Percentiles rank a stretch among this genome's conserved stretches.
Evolutionary conservation across 2,888 invertebrate genomes (phyloP).

Genomic region (Melinaea menophilus): DNA sequence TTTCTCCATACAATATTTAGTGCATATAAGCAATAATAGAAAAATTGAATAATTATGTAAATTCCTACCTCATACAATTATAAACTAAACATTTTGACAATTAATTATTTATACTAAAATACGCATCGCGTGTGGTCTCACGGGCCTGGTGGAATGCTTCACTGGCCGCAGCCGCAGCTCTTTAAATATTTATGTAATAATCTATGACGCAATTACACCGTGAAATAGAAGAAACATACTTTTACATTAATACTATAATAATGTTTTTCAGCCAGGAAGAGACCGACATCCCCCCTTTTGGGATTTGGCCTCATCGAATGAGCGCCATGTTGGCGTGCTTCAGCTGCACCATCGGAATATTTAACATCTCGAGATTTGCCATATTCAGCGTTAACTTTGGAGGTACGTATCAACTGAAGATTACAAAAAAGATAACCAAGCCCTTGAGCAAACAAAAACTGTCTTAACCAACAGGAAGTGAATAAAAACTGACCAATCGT

Average conservation of each 20-base stretch:
- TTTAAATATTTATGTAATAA: too few relatives aligned
- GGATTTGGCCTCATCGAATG: slow-evolving; percentile 75
- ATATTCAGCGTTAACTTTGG: slow-evolving; percentile 92
- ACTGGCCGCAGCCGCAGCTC: too few relatives aligned
- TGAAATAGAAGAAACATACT: not conserved
- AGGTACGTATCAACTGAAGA: slow-evolving; percentile 66
- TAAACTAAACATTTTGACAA: too few relatives aligned
- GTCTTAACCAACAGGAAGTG: not conserved
- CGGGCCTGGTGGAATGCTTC: too few relatives aligned
- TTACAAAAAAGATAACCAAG: not conserved
- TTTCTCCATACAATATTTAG: too few relatives aligned
- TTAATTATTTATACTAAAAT: too few relatives aligned
- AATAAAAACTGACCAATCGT: slow-evolving; percentile 18
- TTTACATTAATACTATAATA: not conserved
- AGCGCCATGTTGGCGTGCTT: slow-evolving; percentile 90
- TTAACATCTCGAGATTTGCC: slow-evolving; percentile 92
- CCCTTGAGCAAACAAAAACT: slow-evolving; percentile 2
- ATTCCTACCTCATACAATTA: not conserved
- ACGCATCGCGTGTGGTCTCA: too few relatives aligned
- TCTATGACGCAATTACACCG: too few relatives aligned
- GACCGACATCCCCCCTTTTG: slow-evolving; percentile 66
- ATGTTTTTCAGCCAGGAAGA: slow-evolving; percentile 59
- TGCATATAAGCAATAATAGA: not conserved
- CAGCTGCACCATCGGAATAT: slow-evolving; percentile 91
- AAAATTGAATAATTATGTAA: not conserved